phyloP scores from a whole-genome alignment of 2,797 vertebrate species.

The Sebastes itinus region DNA sequence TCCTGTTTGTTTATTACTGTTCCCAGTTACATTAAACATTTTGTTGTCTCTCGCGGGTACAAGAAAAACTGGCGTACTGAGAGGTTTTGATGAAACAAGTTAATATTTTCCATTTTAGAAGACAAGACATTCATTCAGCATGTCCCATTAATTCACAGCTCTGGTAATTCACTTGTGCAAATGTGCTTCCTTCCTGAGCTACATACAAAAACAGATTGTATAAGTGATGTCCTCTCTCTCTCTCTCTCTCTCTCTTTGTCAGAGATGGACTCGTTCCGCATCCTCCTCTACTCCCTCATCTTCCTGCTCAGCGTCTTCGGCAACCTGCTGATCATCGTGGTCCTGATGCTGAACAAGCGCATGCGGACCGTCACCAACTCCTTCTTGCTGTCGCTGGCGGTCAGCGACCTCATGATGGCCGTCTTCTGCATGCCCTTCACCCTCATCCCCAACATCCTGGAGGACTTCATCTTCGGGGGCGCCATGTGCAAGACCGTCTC shows the following conservation, averaged over 20 bases:
- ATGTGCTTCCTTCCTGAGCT: background rate
- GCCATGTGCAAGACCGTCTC: constrained; percentile 89
- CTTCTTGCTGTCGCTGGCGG: constrained; percentile 94
- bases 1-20: background rate
- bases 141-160: background rate
- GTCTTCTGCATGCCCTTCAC: constrained; percentile 97
- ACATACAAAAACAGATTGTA: background rate
- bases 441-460: constrained; percentile 91
- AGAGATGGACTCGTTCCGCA: constrained; percentile 81
- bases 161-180: constrained; percentile 20
- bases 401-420: constrained; percentile 95
- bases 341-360: constrained; percentile 89
- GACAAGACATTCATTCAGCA: background rate
- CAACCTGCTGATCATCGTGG: constrained; percentile 90
- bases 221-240: background rate
- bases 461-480: constrained; percentile 91
- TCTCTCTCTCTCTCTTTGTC: constrained; percentile 2
- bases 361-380: constrained; percentile 95
- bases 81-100: constrained; percentile 8
- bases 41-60: background rate
- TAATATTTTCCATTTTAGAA: background rate
- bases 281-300: constrained; percentile 90
- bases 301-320: constrained; percentile 92
- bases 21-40: background rate
- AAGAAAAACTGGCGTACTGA: background rate